phyloP scores from a whole-genome alignment of 2,888 invertebrate species.

The Hirtodrosophila confusa region DNA sequence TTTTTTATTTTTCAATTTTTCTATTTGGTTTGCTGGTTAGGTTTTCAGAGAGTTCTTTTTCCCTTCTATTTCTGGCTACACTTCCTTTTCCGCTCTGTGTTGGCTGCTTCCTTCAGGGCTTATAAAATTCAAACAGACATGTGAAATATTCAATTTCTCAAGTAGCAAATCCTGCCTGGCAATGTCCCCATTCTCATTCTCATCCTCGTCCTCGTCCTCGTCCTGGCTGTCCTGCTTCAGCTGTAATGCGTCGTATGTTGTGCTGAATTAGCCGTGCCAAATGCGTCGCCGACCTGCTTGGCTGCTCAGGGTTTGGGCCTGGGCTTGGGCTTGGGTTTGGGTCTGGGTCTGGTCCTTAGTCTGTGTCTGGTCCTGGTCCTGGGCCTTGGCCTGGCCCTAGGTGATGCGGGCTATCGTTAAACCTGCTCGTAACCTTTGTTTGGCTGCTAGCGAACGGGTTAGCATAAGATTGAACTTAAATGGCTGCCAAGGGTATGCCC shows the following conservation, averaged over 20 bases:
- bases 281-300: slow-evolving; percentile 52
- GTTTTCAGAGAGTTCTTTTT: slow-evolving; percentile 26
- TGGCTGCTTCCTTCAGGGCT: slow-evolving; percentile 43
- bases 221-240: slow-evolving; percentile 31
- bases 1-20: slow-evolving; percentile 58
- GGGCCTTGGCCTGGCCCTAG: slow-evolving; percentile 26
- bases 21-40: slow-evolving; percentile 61
- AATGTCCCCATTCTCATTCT: slow-evolving; percentile 13
- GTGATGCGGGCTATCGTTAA: slow-evolving; percentile 54
- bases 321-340: slow-evolving; percentile 4
- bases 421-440: slow-evolving; percentile 40
- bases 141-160: slow-evolving; percentile 74
- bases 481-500: slow-evolving; percentile 25
- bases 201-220: not conserved
- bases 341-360: slow-evolving; percentile 23
- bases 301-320: slow-evolving; percentile 11
- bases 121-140: slow-evolving; percentile 71
- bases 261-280: slow-evolving; percentile 63
- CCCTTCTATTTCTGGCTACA: slow-evolving; percentile 30
- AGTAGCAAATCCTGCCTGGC: slow-evolving; percentile 54
- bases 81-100: slow-evolving; percentile 52
- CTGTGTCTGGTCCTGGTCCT: not conserved
- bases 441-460: slow-evolving; percentile 32
- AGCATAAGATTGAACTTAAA: slow-evolving; percentile 33
- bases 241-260: slow-evolving; percentile 56